phyloP scores from a whole-genome alignment of 2,888 invertebrate species.

The Abrostola triplasia region DNA sequence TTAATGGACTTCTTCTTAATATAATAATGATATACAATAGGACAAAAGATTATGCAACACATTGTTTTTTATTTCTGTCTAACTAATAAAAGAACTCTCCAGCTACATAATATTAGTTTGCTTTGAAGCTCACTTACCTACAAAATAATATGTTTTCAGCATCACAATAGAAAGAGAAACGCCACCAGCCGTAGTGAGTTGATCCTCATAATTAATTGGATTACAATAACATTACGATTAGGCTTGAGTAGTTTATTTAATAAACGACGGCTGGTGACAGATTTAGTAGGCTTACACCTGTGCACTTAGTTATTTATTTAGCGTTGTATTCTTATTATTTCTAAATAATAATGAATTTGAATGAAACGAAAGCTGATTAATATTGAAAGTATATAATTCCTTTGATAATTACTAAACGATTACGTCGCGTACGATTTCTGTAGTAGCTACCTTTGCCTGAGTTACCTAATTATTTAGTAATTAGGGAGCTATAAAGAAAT shows the following conservation, averaged over 20 bases:
- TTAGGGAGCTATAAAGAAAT: slow-evolving; percentile 37
- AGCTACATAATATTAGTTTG: too few relatives aligned
- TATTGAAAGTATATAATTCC: too few relatives aligned
- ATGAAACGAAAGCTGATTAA: too few relatives aligned
- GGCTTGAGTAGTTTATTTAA: background rate
- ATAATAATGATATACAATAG: too few relatives aligned
- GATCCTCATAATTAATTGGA: background rate
- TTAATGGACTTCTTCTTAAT: too few relatives aligned
- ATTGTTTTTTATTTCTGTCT: too few relatives aligned
- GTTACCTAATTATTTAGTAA: slow-evolving; percentile 12
- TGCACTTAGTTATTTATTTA: background rate
- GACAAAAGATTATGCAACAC: too few relatives aligned
- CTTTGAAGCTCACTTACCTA: too few relatives aligned
- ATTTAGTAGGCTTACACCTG: background rate
- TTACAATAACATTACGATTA: background rate
- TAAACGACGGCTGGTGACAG: background rate
- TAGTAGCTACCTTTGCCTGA: slow-evolving; percentile 12
- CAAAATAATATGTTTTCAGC: background rate
- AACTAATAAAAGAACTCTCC: too few relatives aligned
- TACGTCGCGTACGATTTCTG: slow-evolving; percentile 4
- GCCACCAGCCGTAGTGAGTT: background rate
- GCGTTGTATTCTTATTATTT: background rate
- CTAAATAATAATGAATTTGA: background rate
- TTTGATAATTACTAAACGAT: slow-evolving; percentile 16
- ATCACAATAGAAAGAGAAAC: background rate